Evolutionary conservation across 2,113 vertebrate species (phyloP), one percentile per base, ranked within the genome.

Genomic region (Notothenia coriiceps): DNA sequence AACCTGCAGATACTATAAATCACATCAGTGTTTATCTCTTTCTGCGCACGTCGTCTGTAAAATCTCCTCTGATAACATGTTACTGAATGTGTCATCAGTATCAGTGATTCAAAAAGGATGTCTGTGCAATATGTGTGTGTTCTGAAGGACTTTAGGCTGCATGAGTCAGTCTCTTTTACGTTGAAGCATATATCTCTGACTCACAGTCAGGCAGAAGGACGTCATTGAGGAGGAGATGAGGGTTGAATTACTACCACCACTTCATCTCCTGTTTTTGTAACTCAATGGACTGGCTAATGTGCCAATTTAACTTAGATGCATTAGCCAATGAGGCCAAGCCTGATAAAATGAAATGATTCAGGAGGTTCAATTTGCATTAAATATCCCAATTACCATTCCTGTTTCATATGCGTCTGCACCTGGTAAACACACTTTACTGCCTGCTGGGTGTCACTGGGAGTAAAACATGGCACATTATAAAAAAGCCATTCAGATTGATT

Each of bases 71-170:
- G 70, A 83, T 90, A 74, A 77, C 65, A 78, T 78, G 86, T 77
- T 83, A 62, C 74, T 44, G 56, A 62, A 88, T 84, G 74, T 85
- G 86, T 89, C 89, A 87, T 87, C 80, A 66, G 73, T 56, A 71
- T 62, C 54, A 59, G 62, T 22, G 57, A 25, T 33, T 76, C 57
- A 63, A 51, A 40, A 78, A 49, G 22, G 66, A 51, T 54, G 57
- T 77, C 46, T 59, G 56, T 79, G 47, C 3, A 54, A 35, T 35
- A 33, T 63, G 66, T 8, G 29, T 63, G 46, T 50, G 72, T 69
- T 43, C 29, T 18, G 35, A 80, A 2, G 82, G 59, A 89, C 87
- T 85, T 66, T 3, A 84, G 84, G 87, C 78, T 60, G 62, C 68
- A 77, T 88, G 91, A 90, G 59, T 87, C 86, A 87, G 79, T 60